These are phyloP conservation scores for Bos indicus DNA, from an alignment of 2,113 vertebrate species.

Conservation along the genomic window DNA sequence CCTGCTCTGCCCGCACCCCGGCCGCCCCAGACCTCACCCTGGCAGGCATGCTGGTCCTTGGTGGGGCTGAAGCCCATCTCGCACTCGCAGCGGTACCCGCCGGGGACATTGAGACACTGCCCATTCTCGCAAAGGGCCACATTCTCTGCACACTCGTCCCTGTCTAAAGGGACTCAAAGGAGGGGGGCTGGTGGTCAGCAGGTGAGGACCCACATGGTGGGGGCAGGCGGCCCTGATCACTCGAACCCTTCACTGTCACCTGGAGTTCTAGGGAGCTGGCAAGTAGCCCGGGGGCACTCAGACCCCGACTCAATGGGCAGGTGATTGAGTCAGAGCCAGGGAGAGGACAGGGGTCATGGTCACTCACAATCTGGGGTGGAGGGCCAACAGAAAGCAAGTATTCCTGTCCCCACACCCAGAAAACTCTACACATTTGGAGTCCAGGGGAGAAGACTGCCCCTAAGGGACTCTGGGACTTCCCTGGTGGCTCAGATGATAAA, in stretches of 20 bases:
- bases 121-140: constrained; percentile 94
- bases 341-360: neutral
- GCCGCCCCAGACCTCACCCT: constrained; percentile 80
- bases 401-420: neutral
- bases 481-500: too few relatives aligned
- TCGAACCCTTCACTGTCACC: neutral
- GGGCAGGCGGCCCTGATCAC: neutral
- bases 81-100: constrained; percentile 93
- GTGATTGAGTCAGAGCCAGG: neutral
- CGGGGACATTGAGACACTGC: constrained; percentile 93
- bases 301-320: neutral
- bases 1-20: fast-evolving
- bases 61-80: constrained; percentile 95
- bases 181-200: neutral
- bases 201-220: fast-evolving
- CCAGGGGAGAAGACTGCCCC: neutral
- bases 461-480: neutral
- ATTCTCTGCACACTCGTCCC: constrained; percentile 93
- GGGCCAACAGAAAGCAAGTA: neutral
- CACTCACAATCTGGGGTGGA: neutral
- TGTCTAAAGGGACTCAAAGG: constrained; percentile 78
- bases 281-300: neutral
- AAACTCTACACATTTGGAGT: neutral
- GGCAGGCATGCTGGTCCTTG: constrained; percentile 91
- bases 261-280: neutral